These are phyloP conservation scores for Hyperoplus immaculatus DNA, from an alignment of 2,797 vertebrate species.

Conservation along the genomic window DNA sequence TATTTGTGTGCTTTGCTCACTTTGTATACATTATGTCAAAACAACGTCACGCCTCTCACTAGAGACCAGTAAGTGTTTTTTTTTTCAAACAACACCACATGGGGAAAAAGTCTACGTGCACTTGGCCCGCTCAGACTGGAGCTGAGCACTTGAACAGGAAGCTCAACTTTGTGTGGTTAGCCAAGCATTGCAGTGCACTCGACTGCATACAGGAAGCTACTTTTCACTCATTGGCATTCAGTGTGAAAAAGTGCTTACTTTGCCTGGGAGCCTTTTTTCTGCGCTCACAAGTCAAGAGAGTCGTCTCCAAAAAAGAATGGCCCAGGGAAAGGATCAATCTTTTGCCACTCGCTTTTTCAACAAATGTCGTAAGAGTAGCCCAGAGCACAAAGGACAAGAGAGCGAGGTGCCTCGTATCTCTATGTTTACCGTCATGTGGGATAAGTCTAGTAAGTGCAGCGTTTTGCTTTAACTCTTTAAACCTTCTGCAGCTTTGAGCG, in stretches of 20 bases:
- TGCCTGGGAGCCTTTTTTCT: constrained; percentile 39
- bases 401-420: constrained; percentile 87
- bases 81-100: constrained; percentile 15
- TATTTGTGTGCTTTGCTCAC: constrained; percentile 2
- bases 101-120: constrained; percentile 32
- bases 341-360: constrained; percentile 93
- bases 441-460: constrained; percentile 92
- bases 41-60: constrained; percentile 7
- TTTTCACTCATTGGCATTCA: constrained; percentile 61
- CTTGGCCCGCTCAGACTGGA: constrained; percentile 31
- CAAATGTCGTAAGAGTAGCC: constrained; percentile 87
- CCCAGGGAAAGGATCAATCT: constrained; percentile 89
- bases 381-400: constrained; percentile 88
- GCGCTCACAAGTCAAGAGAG: constrained; percentile 19
- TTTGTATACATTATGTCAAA: constrained; percentile 11
- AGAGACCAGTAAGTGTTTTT: constrained; percentile 1
- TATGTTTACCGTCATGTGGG: constrained; percentile 90
- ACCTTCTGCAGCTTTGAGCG: constrained; percentile 17
- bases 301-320: constrained; percentile 82
- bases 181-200: constrained; percentile 68
- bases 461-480: constrained; percentile 38
- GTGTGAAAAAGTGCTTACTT: constrained; percentile 63
- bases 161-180: constrained; percentile 81
- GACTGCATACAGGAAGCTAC: constrained; percentile 92
- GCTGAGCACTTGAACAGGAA: constrained; percentile 82